A percentile compares a stretch with the other conserved stretches of the same genome.
phyloP scores from a whole-genome alignment of 2,888 invertebrate genomes.

The Nemurella pictetii region DNA sequence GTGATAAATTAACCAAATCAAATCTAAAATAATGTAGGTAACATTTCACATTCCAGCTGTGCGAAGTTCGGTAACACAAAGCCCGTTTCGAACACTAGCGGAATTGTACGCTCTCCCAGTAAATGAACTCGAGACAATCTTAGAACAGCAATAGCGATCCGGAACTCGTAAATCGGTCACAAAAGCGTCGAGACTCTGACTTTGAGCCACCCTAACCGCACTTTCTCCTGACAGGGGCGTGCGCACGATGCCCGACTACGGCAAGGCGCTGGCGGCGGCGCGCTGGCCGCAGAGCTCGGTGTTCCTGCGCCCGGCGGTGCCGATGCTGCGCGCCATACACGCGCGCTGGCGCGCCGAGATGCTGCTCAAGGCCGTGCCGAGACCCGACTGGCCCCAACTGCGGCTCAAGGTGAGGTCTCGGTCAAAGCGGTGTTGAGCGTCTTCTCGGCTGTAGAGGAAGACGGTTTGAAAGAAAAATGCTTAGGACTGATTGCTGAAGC shows the following conservation, averaged over 20 bases:
- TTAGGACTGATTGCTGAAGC: too few species aligned
- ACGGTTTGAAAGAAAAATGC: not conserved
- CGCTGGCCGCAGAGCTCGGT: constrained; percentile 81
- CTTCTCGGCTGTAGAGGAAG: not conserved
- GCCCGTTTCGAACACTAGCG: too few species aligned
- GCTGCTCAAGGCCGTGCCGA: constrained; percentile 78
- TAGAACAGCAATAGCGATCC: too few species aligned
- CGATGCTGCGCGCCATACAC: constrained; percentile 64
- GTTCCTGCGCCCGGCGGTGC: constrained; percentile 65
- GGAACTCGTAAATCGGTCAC: too few species aligned
- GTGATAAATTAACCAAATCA: too few species aligned
- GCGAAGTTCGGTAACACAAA: too few species aligned
- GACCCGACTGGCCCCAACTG: constrained; percentile 85
- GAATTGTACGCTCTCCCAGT: too few species aligned
- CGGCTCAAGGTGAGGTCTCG: constrained; percentile 62
- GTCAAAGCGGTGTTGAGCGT: not conserved
- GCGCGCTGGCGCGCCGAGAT: constrained; percentile 88
- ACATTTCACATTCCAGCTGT: too few species aligned
- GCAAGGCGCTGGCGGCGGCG: constrained; percentile 62
- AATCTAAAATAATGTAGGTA: too few species aligned
- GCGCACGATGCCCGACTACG: constrained; percentile 70
- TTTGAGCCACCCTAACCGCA: too few species aligned
- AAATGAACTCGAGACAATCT: too few species aligned
- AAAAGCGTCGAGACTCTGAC: too few species aligned
- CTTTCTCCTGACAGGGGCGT: constrained; percentile 61